Evolutionary conservation across 2,797 vertebrate species (phyloP), one percentile per base, ranked within the genome.

Genomic region (Apogon talboti): DNA sequence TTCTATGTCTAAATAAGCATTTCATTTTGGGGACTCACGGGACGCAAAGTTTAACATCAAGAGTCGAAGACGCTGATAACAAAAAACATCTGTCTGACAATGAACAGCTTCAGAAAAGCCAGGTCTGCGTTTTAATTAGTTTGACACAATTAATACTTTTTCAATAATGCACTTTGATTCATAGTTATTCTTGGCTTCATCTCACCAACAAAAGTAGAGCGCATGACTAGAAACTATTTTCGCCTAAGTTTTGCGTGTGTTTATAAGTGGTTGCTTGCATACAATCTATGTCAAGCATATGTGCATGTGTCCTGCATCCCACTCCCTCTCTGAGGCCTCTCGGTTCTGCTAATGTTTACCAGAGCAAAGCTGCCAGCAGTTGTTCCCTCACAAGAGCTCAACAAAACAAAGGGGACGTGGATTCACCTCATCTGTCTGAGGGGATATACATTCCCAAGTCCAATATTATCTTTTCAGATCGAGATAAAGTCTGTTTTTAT

Each of bases 291-390:
- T 65, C 56, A 77, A 59, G 40, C 55, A 40, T 62, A 60, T 83
- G 79, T 55, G 55, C 52, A 70, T 70, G 67, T 76, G 0, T 70
- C 18, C 3, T 60, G 45, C 24, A 56, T 65, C 72, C 62, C 38
- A 15, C 71, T 78, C 82, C 88, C 89, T 87, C 63, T 84, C 58
- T 11, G 5, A 68, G 87, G 90, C 92, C 92, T 71, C 91, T 79
- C 18, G 19, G 37, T 71, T 78, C 88, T 79, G 76, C 73, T 91
- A 84, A 89, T 92, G 85, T 87, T 90, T 91, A 92, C 87, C 90
- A 93, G 89, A 90, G 81, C 76, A 46, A 57, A 58, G 65, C 84
- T 85, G 86, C 85, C 87, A 84, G 71, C 70, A 59, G 65, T 59
- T 59, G 54, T 56, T 71, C 71, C 61, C 69, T 83, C 75, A 16